Evolutionary conservation across 2,888 invertebrate genomes (phyloP), one percentile per base, ranked within the genome.

Genomic region (Hemaris fuciformis): DNA sequence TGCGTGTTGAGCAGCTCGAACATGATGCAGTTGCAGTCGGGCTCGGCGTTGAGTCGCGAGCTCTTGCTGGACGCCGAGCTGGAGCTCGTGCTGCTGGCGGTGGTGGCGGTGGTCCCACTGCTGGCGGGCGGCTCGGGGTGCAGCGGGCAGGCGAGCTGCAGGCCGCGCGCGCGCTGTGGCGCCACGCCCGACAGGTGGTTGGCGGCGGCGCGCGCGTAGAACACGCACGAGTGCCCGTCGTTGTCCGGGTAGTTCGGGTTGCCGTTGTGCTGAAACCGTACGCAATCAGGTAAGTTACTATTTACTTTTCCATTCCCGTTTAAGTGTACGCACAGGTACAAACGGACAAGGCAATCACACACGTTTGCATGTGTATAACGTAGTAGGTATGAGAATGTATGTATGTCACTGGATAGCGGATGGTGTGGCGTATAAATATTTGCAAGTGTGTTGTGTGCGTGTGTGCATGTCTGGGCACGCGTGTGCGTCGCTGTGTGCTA

Each of bases 211-310:
- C 91, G 89, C 10, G 93, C 91, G 85, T 93, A 91, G 84, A 93
- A 92, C 62, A 93, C 88, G 78, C 93, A 93, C 1, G 90, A 86
- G 78, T 93, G 92, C 0, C 92, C 92, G 79, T 93, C 93, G 3
- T 84, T 82, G 79, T 99, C 99, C 56, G 97, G 95, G 77, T 96
- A 96, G 82, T 96, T 96, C 0, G 98, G 97, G 88, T 98, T 98
- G 66, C 98, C 99, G 84, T 98, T 98, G 89, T 99, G 96, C 99
- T 99, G 93, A 10, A 60, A n/a, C 57, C 20, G 5, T n/a, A 7
- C 38, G 31, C 46, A 38, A 38, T 38, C 23, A n/a, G 43, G n/a
- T 15, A 13, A 10, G 2, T 8, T 34, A n/a, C n/a, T n/a, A n/a
- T n/a, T n/a, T n/a, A n/a, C n/a, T n/a, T n/a, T n/a, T n/a, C n/a